These are phyloP conservation scores for Yponomeuta malinellus DNA, from an alignment of 2,888 invertebrate genomes.

Conservation along the genomic window DNA sequence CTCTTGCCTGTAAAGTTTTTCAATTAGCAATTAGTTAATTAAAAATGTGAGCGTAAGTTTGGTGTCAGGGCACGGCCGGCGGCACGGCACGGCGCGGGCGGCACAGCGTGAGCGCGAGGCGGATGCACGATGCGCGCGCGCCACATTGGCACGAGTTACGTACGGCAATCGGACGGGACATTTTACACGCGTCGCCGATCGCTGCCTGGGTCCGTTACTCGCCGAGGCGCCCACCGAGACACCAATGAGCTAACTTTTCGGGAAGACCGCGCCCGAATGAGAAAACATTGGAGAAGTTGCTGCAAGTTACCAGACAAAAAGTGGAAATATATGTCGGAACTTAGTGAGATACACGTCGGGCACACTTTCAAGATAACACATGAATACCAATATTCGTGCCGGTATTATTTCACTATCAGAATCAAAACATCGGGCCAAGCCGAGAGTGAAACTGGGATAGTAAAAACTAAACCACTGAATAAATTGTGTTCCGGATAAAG, in stretches of 20 bases:
- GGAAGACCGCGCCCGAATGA: constrained; percentile 58
- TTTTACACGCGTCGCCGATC: constrained; percentile 67
- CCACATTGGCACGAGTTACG: constrained; percentile 47
- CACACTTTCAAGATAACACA: constrained; percentile 47
- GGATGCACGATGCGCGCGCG: constrained; percentile 32
- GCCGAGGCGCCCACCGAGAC: constrained; percentile 54
- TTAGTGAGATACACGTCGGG: constrained; percentile 54
- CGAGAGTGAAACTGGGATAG: background rate
- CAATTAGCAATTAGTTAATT: constrained; percentile 67
- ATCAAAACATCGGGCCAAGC: background rate
- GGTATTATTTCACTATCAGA: no score
- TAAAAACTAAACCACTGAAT: background rate
- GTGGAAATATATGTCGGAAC: constrained; percentile 53
- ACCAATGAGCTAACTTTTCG: constrained; percentile 64
- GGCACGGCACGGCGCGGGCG: constrained; percentile 23
- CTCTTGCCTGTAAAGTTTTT: constrained; percentile 49
- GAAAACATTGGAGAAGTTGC: constrained; percentile 66
- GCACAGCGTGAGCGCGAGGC: constrained; percentile 20
- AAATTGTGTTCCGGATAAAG: background rate
- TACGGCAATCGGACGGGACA: constrained; percentile 55
- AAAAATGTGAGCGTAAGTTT: constrained; percentile 37
- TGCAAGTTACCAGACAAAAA: constrained; percentile 59
- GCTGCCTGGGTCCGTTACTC: constrained; percentile 48
- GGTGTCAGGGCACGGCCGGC: background rate
- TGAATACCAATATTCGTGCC: constrained; percentile 25